Base-by-base conservation (phyloP, 2,888 invertebrate species). In the Sphecodes monilicornis region DNA sequence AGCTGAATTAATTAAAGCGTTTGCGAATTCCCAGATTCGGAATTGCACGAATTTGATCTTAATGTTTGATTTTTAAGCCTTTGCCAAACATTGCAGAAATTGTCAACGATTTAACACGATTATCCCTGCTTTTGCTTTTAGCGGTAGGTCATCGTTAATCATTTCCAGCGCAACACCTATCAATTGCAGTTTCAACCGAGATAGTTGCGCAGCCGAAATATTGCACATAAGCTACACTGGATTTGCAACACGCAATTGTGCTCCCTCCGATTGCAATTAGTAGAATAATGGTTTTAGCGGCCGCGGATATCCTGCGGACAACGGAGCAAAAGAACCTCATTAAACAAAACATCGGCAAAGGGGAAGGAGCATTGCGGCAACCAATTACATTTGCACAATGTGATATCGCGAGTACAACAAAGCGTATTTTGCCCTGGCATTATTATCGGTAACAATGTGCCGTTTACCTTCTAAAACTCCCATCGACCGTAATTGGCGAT, bases 261-360 rank as follows among this genome's bases (percentile, higher is more conserved):
- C 41, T 39, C 39, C 4, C 18, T 66, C 46, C 26, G 43, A 29
- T 16, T 36, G 36, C 29, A 57, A 71, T 46, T 18, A 36, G 54
- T 36, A 4, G 22, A 29, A 70, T 43, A 70, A 68, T 71, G 18
- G 69, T 22, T 70, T 75, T n/a, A 16, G 26, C 22, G 43, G 10
- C 43, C 41, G 29, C 26, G 16, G 16, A 70, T 79, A 73, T 41
- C n/a, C 76, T 32, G 26, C 3, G 39, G 2, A n/a, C 29, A 50
- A 43, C 18, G 54, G 26, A 10, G 32, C 26, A 26, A 22, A 29
- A 64, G 32, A 41, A 78, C 16, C 36, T 73, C 43, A 1, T 78
- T 78, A 81, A 73, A 73, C 57, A 16, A 71, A 64, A 71, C 13
- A 72, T 60, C 57, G 76, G 2, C 36, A 43, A 29, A 70, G 8